Base-by-base conservation (phyloP, 2,113 vertebrate genomes). In the Halcyon senegalensis region DNA sequence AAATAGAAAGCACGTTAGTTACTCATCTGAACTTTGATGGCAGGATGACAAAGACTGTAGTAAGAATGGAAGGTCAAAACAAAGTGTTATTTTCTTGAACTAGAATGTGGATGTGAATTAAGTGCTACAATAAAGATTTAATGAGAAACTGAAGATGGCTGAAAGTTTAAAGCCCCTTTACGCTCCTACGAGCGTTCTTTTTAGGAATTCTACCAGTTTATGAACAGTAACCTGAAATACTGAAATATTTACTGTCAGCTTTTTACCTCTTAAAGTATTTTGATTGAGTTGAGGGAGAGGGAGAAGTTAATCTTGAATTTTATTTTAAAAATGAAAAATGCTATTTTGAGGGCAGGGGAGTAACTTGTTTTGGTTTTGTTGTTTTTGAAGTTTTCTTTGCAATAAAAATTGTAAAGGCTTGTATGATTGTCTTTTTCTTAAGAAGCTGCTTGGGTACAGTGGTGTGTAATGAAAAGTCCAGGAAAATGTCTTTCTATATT, bases 61-160 rank as follows among this genome's bases (percentile, higher is more conserved):
- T 75, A 77, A 76, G 55, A 87, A 74, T 39, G 31, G 44, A 78
- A 90, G 78, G 74, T 93, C 53, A 83, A 93, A 87, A 53, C n/a
- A 30, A 78, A 93, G 53, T 43, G 39, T 78, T 81, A 11, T 53
- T 89, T 91, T 89, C 62, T 75, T 87, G 62, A 85, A 51, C 62
- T 87, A 72, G 55, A 46, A 21, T 48, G 33, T 93, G 90, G 62
- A 73, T 56, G 70, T 55, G 48, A 95, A 83, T 85, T 82, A 88
- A 85, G 35, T 76, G 67, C 70, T 90, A 41, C 58, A 66, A 19
- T 93, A 97, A 94, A 92, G 78, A 79, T 76, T 91, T 87, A 94
- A 91, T 73, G 74, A 87, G 92, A 87, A 90, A 58, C 27, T 1
- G 7, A 91, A 91, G 50, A 84, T 82, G 39, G 31, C 25, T 72